A percentile compares a stretch with the other conserved stretches of the same genome.
These are phyloP conservation scores for human (Homo sapiens) DNA, from an alignment of 2,113 vertebrate genomes.

Conservation along the genomic window GRCh38 chr12:106934501-106935000, in stretches of 20 bases:
- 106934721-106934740: neutral
- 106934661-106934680: neutral
- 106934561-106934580: neutral
- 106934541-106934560: neutral
- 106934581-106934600: neutral
- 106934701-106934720: neutral
- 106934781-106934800: neutral
- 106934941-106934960: neutral
- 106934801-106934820: neutral
- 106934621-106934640: neutral
- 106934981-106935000: conserved; percentile 68
- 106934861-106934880: neutral
- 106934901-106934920: conserved; percentile 71
- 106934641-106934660: neutral
- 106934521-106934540: neutral
- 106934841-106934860: neutral
- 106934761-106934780: neutral
- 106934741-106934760: neutral
- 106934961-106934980: conserved; percentile 64
- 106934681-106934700: neutral
- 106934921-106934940: conserved; percentile 51
- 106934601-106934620: neutral
- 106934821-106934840: neutral
- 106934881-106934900: neutral
- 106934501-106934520: neutral